phyloP scores from a whole-genome alignment of 2,797 vertebrate species.

The Knipowitschia caucasica region DNA sequence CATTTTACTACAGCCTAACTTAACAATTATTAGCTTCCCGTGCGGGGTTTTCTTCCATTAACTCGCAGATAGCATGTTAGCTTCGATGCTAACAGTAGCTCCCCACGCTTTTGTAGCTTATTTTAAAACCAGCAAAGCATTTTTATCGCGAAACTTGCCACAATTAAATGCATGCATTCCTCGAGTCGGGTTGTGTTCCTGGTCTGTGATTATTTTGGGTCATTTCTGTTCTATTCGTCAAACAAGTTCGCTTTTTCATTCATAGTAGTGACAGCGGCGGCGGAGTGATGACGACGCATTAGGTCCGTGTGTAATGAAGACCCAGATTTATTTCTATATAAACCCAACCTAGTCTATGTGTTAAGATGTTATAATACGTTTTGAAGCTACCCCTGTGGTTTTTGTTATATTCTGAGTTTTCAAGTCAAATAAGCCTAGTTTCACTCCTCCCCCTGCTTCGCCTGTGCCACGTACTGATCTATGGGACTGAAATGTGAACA shows the following conservation, averaged over 20 bases:
- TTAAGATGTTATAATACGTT: not conserved
- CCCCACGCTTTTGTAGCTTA: not conserved
- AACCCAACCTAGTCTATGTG: rapidly evolving
- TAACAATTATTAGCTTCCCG: not conserved
- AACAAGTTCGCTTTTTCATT: slow-evolving; percentile 62
- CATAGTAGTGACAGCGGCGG: slow-evolving; percentile 52
- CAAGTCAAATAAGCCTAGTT: not conserved
- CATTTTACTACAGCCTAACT: not conserved
- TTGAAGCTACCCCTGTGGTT: rapidly evolving
- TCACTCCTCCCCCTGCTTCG: slow-evolving; percentile 35
- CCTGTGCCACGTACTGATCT: slow-evolving; percentile 58
- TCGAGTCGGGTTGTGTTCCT: not conserved
- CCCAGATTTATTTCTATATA: rapidly evolving
- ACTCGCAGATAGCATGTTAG: slow-evolving; percentile 29
- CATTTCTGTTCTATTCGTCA: not conserved
- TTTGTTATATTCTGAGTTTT: not conserved
- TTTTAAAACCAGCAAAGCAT: not conserved
- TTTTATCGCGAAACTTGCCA: not conserved
- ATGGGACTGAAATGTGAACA: slow-evolving; percentile 10
- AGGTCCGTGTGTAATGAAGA: slow-evolving; percentile 15
- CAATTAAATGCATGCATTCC: rapidly evolving
- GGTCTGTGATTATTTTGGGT: not conserved
- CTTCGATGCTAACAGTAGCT: slow-evolving; percentile 22
- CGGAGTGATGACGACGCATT: slow-evolving; percentile 74
- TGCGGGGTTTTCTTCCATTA: slow-evolving; percentile 7